Evolutionary conservation across 2,797 vertebrate genomes (phyloP).

Genomic region (Loriculus beryllinus): DNA sequence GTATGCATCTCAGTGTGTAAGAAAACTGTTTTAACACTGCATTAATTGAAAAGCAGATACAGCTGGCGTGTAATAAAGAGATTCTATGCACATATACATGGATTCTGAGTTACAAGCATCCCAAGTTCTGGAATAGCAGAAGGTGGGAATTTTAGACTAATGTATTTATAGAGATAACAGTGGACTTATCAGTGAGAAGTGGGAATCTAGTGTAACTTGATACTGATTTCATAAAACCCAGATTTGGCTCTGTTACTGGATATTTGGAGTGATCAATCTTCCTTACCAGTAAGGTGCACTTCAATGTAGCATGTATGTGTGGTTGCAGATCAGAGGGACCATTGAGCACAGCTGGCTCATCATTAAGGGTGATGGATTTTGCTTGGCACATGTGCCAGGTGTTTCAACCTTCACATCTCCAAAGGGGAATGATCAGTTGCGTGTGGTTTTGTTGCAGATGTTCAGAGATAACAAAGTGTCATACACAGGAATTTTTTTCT

Average conservation of each 20-base stretch:
- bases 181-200: background rate
- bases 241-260: background rate
- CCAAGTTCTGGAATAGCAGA: background rate
- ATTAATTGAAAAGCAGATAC: background rate
- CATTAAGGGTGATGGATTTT: background rate
- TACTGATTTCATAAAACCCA: background rate
- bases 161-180: background rate
- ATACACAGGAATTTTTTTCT: background rate
- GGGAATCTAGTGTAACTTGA: background rate
- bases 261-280: background rate
- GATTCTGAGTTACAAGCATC: background rate
- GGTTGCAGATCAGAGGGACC: background rate
- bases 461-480: background rate
- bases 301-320: background rate
- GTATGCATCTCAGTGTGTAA: background rate
- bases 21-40: background rate
- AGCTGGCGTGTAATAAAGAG: background rate
- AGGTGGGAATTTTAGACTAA: background rate
- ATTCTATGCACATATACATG: background rate
- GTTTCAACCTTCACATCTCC: background rate
- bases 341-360: background rate
- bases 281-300: background rate
- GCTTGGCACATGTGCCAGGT: background rate
- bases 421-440: background rate
- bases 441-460: background rate